phyloP scores from a whole-genome alignment of 2,888 invertebrate species.

The Andrena bucephala region DNA sequence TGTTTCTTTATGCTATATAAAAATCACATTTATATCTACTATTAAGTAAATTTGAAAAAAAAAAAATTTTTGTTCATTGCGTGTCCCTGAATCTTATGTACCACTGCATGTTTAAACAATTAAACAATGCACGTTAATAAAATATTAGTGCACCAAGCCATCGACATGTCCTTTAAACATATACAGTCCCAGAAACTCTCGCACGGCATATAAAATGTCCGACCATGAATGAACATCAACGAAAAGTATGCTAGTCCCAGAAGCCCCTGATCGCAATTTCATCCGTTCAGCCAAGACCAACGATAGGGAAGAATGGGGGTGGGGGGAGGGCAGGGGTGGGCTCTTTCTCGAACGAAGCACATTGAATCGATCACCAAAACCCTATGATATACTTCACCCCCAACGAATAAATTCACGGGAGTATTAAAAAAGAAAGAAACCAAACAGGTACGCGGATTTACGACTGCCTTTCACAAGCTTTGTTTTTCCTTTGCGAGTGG shows the following conservation, averaged over 20 bases:
- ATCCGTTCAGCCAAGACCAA: conserved; percentile 68
- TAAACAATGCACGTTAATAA: too few relatives aligned
- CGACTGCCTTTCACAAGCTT: conserved; percentile 75
- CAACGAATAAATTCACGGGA: conserved; percentile 41
- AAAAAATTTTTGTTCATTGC: too few relatives aligned
- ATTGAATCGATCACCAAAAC: conserved; percentile 65
- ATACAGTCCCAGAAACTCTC: conserved; percentile 13
- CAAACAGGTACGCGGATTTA: conserved; percentile 60
- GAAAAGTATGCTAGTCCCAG: conserved; percentile 76
- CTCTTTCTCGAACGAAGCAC: conserved; percentile 62
- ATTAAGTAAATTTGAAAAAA: too few relatives aligned
- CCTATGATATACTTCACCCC: conserved; percentile 57
- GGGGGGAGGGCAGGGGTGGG: not conserved
- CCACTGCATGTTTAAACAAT: too few relatives aligned
- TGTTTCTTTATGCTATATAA: too few relatives aligned
- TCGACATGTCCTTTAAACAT: conserved; percentile 35
- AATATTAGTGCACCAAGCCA: too few relatives aligned
- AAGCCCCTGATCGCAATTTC: conserved; percentile 73
- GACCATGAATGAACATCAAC: conserved; percentile 64
- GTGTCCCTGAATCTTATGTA: too few relatives aligned
- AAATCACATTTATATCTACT: too few relatives aligned
- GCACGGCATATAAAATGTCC: conserved; percentile 18
- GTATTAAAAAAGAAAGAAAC: conserved; percentile 31
- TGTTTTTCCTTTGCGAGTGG: conserved; percentile 74
- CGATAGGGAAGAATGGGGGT: conserved; percentile 31